Evolutionary conservation across 1,140 invertebrate genomes (phyloP).

Genomic region (Leptinotarsa texana): DNA sequence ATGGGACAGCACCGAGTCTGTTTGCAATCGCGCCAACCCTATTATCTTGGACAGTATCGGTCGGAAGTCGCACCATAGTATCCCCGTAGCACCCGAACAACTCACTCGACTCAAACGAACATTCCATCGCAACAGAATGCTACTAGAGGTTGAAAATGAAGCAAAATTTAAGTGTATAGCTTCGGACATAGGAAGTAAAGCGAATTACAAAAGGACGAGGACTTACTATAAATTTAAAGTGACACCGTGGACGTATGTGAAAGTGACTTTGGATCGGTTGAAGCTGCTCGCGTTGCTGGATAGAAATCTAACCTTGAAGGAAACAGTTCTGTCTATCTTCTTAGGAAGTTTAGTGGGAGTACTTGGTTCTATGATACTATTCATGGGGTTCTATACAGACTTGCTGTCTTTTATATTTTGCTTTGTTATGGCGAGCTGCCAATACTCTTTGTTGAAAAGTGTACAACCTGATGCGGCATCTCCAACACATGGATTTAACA

Average conservation of each 20-base stretch:
- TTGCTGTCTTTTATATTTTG: constrained; percentile 94
- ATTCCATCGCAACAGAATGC: constrained; percentile 4
- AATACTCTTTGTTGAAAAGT: constrained; percentile 97
- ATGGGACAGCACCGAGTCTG: constrained; percentile 43
- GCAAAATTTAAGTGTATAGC: constrained; percentile 18
- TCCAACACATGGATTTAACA: constrained; percentile 97
- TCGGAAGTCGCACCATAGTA: neutral
- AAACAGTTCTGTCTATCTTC: constrained; percentile 82
- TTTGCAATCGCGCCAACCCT: constrained; percentile 36
- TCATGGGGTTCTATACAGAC: constrained; percentile 87
- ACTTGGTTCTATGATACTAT: constrained; percentile 82
- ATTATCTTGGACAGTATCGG: constrained; percentile 37
- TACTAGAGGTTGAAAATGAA: neutral
- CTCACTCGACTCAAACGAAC: neutral
- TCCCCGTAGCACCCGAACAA: neutral
- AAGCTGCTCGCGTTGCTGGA: constrained; percentile 91
- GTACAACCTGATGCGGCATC: constrained; percentile 98
- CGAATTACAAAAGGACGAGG: constrained; percentile 60
- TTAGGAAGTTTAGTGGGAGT: constrained; percentile 86
- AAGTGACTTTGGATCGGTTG: constrained; percentile 88
- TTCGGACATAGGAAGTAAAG: constrained; percentile 11
- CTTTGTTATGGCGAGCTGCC: constrained; percentile 94
- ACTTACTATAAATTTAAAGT: constrained; percentile 87
- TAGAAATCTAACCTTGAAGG: constrained; percentile 82
- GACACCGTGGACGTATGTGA: constrained; percentile 70